Conservation (phyloP, 2,797 vertebrate species). For the Hydrocynus forskahlii region DNA sequence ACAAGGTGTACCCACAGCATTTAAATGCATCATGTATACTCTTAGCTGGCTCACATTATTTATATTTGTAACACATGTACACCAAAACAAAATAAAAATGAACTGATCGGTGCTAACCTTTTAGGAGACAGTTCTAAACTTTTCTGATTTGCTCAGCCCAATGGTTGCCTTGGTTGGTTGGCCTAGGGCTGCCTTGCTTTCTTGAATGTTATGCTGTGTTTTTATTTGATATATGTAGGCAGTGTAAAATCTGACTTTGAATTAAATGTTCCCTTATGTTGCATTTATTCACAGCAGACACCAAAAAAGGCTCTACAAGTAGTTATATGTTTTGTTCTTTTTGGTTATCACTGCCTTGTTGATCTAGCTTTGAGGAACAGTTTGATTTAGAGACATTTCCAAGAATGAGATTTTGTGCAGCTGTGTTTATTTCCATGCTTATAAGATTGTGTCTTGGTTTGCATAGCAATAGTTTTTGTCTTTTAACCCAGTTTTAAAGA, state of each 20-base stretch:
- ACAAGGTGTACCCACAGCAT: no score
- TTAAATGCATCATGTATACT: no score
- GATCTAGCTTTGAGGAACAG: not conserved
- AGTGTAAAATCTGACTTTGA: not conserved
- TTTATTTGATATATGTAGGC: not conserved
- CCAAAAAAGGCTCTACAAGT: no score
- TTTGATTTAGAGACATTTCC: not conserved
- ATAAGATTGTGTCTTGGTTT: not conserved
- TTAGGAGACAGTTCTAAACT: no score
- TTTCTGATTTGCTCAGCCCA: no score
- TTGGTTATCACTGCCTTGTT: not conserved
- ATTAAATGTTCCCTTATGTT: not conserved
- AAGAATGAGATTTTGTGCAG: not conserved
- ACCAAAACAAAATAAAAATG: no score
- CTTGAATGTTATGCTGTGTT: not conserved
- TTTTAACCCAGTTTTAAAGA: not conserved
- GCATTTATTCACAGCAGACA: no score
- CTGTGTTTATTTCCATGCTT: not conserved
- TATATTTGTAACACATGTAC: no score
- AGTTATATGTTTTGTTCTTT: no score
- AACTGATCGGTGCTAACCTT: no score
- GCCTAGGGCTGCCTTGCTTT: not conserved
- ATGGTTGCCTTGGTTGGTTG: no score
- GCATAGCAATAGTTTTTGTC: not conserved
- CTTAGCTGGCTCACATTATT: no score